Evolutionary conservation across 64 coral and sea anemone genomes (phyloP).

Genomic region (Montipora capricornis): DNA sequence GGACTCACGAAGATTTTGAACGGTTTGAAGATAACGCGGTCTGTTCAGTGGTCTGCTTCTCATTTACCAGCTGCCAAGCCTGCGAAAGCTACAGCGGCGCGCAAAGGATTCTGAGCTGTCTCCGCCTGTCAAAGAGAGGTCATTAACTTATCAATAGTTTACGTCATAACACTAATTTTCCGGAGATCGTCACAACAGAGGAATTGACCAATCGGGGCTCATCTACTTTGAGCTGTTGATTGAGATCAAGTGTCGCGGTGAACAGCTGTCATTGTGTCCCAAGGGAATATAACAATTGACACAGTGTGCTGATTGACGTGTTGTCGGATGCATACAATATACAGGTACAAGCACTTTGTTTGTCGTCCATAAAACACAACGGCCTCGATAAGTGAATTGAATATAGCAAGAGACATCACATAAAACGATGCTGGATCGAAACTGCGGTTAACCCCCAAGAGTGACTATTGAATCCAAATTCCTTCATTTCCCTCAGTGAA

Average conservation of each 20-base stretch:
- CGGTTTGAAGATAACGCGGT: conserved; percentile 71
- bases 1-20: conserved; percentile 25
- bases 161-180: conserved; percentile 83
- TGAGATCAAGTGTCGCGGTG: conserved; percentile 67
- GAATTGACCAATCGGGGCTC: conserved; percentile 50
- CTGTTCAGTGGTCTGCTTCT: background rate
- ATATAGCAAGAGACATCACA: background rate
- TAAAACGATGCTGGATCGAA: background rate
- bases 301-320: conserved; percentile 22
- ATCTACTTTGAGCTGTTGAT: conserved; percentile 57
- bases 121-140: conserved; percentile 90
- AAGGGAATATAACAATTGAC: conserved; percentile 65
- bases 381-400: background rate
- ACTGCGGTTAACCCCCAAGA: background rate
- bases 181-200: conserved; percentile 71
- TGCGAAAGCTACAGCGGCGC: conserved; percentile 28
- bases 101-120: conserved; percentile 51
- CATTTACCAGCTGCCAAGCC: conserved; percentile 26
- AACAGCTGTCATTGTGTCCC: conserved; percentile 77
- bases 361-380: conserved; percentile 7
- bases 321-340: background rate
- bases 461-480: background rate
- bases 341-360: conserved; percentile 31
- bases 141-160: conserved; percentile 85
- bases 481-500: background rate